These are phyloP conservation scores for Mystacornis crossleyi DNA, from an alignment of 2,113 vertebrate species.

Conservation along the genomic window DNA sequence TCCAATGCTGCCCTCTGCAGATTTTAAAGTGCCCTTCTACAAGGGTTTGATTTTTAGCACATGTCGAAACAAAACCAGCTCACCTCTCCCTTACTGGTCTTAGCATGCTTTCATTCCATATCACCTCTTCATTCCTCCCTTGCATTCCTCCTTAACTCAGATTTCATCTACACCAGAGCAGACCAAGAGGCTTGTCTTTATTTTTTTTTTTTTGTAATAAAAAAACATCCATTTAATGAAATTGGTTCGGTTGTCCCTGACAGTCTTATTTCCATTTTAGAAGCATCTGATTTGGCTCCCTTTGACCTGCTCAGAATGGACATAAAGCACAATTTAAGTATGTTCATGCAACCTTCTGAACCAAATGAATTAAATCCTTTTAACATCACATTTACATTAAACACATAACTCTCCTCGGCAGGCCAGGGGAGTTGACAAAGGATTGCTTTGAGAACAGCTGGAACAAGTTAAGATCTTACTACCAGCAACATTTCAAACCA, in stretches of 20 bases:
- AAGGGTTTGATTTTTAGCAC: background rate
- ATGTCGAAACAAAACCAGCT: background rate
- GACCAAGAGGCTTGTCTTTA: background rate
- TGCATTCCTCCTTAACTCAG: background rate
- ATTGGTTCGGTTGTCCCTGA: background rate
- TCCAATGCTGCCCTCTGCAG: conserved; percentile 57
- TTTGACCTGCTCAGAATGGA: background rate
- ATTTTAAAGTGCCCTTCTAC: background rate
- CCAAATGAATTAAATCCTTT: background rate
- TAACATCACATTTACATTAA: background rate
- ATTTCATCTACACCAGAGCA: background rate
- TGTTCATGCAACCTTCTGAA: background rate
- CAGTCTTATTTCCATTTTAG: background rate
- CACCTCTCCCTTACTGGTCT: background rate
- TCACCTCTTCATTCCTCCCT: background rate
- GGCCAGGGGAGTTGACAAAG: background rate
- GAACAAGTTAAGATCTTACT: background rate
- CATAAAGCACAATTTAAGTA: background rate
- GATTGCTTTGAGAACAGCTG: background rate
- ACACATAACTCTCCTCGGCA: background rate
- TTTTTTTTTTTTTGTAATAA: background rate
- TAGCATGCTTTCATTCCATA: background rate
- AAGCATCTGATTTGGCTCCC: background rate
- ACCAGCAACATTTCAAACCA: background rate
- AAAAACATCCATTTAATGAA: background rate